Conservation (phyloP, 2,113 vertebrate species). For the Aphyosemion australe region DNA sequence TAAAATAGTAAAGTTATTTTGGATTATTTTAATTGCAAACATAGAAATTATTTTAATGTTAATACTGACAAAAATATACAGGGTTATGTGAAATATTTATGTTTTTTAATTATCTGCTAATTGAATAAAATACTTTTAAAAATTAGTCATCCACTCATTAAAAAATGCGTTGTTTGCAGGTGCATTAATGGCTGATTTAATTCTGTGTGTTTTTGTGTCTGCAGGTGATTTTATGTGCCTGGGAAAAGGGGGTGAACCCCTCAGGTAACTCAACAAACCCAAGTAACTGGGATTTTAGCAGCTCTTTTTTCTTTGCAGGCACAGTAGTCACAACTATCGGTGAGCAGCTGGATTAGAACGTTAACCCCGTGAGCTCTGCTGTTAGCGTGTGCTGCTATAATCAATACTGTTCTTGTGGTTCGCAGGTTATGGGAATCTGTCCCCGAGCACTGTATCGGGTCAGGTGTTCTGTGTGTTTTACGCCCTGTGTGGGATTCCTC, state of each 20-base stretch:
- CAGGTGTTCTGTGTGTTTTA: constrained; percentile 94
- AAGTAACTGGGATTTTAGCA: constrained; percentile 95
- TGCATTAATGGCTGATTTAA: background rate
- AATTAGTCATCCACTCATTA: too few species aligned
- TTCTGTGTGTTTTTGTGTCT: background rate
- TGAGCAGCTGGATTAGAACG: constrained; percentile 52
- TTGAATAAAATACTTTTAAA: too few species aligned
- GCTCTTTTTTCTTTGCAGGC: constrained; percentile 92
- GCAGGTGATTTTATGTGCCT: constrained; percentile 89
- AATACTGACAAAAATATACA: too few species aligned
- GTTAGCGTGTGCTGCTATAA: background rate
- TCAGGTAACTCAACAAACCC: constrained; percentile 90
- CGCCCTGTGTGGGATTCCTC: constrained; percentile 88
- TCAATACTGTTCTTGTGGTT: background rate
- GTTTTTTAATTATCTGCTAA: too few species aligned
- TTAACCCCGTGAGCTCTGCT: background rate
- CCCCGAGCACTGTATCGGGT: constrained; percentile 87
- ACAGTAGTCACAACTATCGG: constrained; percentile 93
- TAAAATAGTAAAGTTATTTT: too few species aligned
- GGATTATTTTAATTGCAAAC: too few species aligned
- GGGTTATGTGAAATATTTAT: too few species aligned
- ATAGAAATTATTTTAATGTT: too few species aligned
- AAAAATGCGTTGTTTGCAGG: background rate
- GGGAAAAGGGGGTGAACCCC: constrained; percentile 92
- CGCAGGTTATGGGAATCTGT: constrained; percentile 90